phyloP scores from a whole-genome alignment of 2,888 invertebrate genomes.

The Lasioglossum marginatum region DNA sequence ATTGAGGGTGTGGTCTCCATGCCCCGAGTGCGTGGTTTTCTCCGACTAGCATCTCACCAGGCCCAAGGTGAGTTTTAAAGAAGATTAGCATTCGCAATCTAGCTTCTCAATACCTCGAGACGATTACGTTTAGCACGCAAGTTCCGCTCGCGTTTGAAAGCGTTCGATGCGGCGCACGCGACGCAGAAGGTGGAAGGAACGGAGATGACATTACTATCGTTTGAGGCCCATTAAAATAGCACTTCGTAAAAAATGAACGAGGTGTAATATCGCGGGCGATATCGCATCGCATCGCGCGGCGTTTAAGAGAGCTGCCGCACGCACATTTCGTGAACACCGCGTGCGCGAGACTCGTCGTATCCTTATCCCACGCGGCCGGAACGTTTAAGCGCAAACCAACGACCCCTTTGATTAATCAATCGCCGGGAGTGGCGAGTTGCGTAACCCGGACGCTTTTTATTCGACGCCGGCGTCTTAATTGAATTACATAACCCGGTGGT shows the following conservation, averaged over 20 bases:
- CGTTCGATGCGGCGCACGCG: not conserved
- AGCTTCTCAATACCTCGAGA: not conserved
- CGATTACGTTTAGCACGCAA: not conserved
- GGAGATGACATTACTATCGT: not conserved
- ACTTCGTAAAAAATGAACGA: not conserved
- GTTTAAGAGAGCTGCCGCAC: not conserved
- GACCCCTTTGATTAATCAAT: constrained; percentile 12
- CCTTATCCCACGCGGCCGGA: not conserved
- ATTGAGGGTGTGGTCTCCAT: too few relatives aligned
- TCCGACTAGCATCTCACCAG: not conserved
- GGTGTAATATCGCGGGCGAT: not conserved
- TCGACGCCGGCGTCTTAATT: constrained; percentile 33
- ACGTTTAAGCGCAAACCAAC: not conserved
- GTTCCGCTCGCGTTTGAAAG: not conserved
- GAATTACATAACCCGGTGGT: constrained; percentile 18
- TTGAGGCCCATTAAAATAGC: not conserved
- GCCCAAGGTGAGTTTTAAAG: not conserved
- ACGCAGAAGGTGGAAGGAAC: not conserved
- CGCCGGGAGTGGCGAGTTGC: not conserved
- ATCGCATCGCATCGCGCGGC: not conserved
- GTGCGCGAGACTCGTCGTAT: not conserved
- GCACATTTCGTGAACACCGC: not conserved
- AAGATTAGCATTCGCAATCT: not conserved
- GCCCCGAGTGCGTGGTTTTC: too few relatives aligned
- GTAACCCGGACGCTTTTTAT: constrained; percentile 4